Evolutionary conservation across 2,888 invertebrate species (phyloP).

Genomic region (Busseola fusca): DNA sequence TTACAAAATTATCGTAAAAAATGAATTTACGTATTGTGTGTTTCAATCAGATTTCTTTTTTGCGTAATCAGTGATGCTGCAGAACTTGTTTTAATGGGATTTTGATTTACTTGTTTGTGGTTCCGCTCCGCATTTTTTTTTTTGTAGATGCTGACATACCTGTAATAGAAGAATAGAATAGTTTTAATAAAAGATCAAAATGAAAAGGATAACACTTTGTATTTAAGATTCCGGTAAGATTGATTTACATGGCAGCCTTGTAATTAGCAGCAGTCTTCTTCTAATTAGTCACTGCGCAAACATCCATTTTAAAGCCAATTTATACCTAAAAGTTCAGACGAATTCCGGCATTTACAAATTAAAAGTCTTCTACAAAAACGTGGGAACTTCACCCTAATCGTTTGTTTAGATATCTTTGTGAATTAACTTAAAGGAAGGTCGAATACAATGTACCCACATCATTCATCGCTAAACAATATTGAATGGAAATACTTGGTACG

Average conservation of each 20-base stretch:
- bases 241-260: background rate
- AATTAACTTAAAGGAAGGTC: conserved; percentile 29
- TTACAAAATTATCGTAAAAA: conserved; percentile 53
- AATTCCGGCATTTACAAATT: conserved; percentile 27
- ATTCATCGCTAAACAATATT: conserved; percentile 34
- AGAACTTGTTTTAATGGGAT: conserved; percentile 16
- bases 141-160: conserved; percentile 37
- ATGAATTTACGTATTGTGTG: conserved; percentile 45
- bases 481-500: conserved; percentile 20
- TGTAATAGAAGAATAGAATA: conserved; percentile 37
- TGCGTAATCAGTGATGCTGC: conserved; percentile 43
- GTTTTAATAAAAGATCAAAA: background rate
- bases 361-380: conserved; percentile 43
- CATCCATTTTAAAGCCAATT: conserved; percentile 11
- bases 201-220: background rate
- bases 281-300: conserved; percentile 9
- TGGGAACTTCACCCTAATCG: conserved; percentile 33
- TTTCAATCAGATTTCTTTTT: conserved; percentile 42
- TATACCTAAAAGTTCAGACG: conserved; percentile 15
- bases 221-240: no score
- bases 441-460: conserved; percentile 16
- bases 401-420: conserved; percentile 21
- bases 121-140: conserved; percentile 14
- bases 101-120: conserved; percentile 30
- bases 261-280: background rate